These are phyloP conservation scores for Lucifuga dentata DNA, from an alignment of 2,113 vertebrate species.

Conservation along the genomic window DNA sequence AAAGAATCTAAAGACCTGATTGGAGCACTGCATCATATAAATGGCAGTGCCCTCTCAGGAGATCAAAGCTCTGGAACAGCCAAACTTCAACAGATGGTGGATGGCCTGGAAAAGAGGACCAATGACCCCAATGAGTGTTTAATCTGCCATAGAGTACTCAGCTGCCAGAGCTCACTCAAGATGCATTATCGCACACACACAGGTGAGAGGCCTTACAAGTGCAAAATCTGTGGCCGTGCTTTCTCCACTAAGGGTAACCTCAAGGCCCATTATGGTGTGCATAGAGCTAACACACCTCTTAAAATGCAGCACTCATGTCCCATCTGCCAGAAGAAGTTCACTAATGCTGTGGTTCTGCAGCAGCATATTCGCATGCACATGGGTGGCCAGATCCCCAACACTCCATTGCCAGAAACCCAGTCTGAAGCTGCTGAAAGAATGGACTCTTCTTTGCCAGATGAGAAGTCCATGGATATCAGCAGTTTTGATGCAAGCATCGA, in stretches of 20 bases:
- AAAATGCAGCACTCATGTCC: slow-evolving; percentile 98
- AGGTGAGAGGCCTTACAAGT: slow-evolving; percentile 95
- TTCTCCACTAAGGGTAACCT: slow-evolving; percentile 98
- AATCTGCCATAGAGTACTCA: slow-evolving; percentile 94
- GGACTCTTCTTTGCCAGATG: slow-evolving; percentile 70
- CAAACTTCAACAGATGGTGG: slow-evolving; percentile 96
- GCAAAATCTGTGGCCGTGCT: slow-evolving; percentile 94
- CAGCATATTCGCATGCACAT: slow-evolving; percentile 99
- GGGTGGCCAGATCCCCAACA: slow-evolving; percentile 97
- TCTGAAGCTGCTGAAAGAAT: slow-evolving; percentile 79
- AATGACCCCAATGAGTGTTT: slow-evolving; percentile 93
- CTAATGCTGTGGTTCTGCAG: slow-evolving; percentile 95
- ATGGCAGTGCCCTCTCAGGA: slow-evolving; percentile 69
- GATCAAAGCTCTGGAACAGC: slow-evolving; percentile 92
- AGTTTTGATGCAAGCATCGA: slow-evolving; percentile 79
- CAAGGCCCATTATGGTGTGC: slow-evolving; percentile 96
- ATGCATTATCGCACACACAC: slow-evolving; percentile 99
- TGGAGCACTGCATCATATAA: slow-evolving; percentile 75
- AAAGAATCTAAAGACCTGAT: slow-evolving; percentile 79
- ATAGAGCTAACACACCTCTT: slow-evolving; percentile 88
- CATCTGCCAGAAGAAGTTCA: slow-evolving; percentile 99
- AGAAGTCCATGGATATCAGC: slow-evolving; percentile 74
- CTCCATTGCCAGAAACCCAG: slow-evolving; percentile 85
- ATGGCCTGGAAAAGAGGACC: slow-evolving; percentile 93
- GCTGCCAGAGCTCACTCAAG: slow-evolving; percentile 97